phyloP scores from a whole-genome alignment of 2,797 vertebrate genomes.

The Macropus fuliginosus region DNA sequence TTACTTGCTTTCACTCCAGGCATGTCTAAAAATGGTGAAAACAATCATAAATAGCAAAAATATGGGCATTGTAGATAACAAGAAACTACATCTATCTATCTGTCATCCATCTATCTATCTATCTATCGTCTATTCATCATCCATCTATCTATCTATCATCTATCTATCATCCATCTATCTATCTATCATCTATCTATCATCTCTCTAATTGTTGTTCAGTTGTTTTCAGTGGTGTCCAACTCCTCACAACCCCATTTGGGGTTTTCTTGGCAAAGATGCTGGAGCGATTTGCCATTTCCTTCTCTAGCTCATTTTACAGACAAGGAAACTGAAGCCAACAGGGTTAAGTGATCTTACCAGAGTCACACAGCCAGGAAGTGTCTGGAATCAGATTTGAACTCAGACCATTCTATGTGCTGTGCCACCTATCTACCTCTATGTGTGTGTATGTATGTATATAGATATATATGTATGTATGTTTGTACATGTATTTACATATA shows the following conservation, averaged over 20 bases:
- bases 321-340: neutral
- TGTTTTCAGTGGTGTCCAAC: neutral
- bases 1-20: neutral
- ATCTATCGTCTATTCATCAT: too few relatives aligned
- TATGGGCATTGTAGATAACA: constrained; percentile 21
- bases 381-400: neutral
- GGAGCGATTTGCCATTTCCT: neutral
- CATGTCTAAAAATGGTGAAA: neutral
- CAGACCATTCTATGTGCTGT: neutral
- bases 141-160: neutral
- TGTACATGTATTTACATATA: neutral
- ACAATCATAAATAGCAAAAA: neutral
- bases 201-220: neutral
- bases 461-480: too few relatives aligned
- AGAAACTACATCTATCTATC: neutral
- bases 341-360: neutral
- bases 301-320: neutral
- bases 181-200: neutral
- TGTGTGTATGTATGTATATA: neutral
- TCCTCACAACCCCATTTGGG: neutral
- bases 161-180: neutral
- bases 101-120: too few relatives aligned
- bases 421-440: neutral
- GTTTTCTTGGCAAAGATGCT: neutral
- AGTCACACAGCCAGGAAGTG: neutral